Percentiles rank a stretch among this genome's conserved stretches.
phyloP scores from a whole-genome alignment of 2,113 vertebrate genomes.

The Plestiodon gilberti region DNA sequence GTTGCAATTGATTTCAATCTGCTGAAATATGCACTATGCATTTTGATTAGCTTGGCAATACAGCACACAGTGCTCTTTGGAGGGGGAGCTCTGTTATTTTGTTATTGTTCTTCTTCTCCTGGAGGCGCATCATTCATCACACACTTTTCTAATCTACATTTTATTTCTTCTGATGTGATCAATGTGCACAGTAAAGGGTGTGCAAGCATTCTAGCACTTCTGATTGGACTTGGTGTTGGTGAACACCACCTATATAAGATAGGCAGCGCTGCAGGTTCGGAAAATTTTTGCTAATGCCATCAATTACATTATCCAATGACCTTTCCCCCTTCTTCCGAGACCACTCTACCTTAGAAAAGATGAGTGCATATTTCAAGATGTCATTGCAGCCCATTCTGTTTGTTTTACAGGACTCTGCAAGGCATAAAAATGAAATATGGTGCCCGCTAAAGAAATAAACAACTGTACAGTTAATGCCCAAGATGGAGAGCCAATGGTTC shows the following conservation, averaged over 20 bases:
- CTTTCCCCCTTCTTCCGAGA: slow-evolving; percentile 51
- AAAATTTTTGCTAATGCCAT: slow-evolving; percentile 57
- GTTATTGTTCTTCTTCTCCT: slow-evolving; percentile 56
- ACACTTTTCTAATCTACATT: slow-evolving; percentile 65
- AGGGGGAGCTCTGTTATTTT: slow-evolving; percentile 35
- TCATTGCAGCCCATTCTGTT: slow-evolving; percentile 52
- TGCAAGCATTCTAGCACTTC: slow-evolving; percentile 59
- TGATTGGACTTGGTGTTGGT: slow-evolving; percentile 60
- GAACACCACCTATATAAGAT: slow-evolving; percentile 38
- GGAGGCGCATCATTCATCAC: slow-evolving; percentile 60
- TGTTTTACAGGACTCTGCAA: slow-evolving; percentile 47
- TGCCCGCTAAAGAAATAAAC: slow-evolving; percentile 46
- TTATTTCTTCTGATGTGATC: slow-evolving; percentile 63
- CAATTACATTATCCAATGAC: slow-evolving; percentile 64
- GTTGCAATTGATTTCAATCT: slow-evolving; percentile 75
- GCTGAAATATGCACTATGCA: slow-evolving; percentile 56
- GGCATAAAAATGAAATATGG: slow-evolving; percentile 61
- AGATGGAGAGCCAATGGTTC: slow-evolving; percentile 56
- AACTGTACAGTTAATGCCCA: slow-evolving; percentile 58
- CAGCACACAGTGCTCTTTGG: slow-evolving; percentile 35
- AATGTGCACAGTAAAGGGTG: slow-evolving; percentile 57
- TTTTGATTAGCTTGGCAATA: slow-evolving; percentile 61
- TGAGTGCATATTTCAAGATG: slow-evolving; percentile 64
- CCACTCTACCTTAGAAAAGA: slow-evolving; percentile 60
- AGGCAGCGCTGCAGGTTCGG: slow-evolving; percentile 28